phyloP scores from a whole-genome alignment of 2,888 invertebrate genomes.

The Dynastes grantii region DNA sequence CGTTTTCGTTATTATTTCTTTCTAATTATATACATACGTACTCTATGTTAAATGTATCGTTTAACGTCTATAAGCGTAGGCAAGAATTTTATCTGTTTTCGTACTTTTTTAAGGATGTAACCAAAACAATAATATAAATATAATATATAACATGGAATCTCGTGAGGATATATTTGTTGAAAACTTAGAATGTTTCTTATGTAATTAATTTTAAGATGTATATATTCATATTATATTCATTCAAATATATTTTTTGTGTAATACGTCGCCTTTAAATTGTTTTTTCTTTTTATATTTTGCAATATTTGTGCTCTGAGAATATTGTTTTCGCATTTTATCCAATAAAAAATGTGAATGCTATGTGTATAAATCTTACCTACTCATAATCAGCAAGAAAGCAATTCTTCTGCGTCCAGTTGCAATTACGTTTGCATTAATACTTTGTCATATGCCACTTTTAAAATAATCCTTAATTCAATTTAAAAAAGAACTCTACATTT shows the following conservation, averaged over 20 bases:
- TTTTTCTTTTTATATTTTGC: conserved; percentile 16
- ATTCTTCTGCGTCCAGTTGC: too few relatives aligned
- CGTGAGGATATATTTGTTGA: conserved; percentile 40
- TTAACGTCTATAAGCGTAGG: conserved; percentile 23
- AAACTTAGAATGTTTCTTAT: conserved; percentile 37
- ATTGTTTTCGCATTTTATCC: conserved; percentile 8
- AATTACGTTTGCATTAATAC: too few relatives aligned
- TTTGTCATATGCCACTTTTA: too few relatives aligned
- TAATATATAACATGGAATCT: conserved; percentile 41
- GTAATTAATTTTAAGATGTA: conserved; percentile 44
- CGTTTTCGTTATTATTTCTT: conserved; percentile 28
- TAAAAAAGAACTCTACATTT: too few relatives aligned
- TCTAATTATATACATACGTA: conserved; percentile 7
- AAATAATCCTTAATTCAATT: too few relatives aligned
- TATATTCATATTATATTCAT: conserved; percentile 37
- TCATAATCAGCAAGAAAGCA: not conserved
- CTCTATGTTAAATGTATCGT: conserved; percentile 22
- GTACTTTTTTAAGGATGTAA: conserved; percentile 43
- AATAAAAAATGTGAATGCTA: conserved; percentile 26
- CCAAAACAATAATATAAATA: conserved; percentile 16
- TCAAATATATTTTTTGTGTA: conserved; percentile 42
- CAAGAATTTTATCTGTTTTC: conserved; percentile 26
- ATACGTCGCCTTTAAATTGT: conserved; percentile 36
- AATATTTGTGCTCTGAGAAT: conserved; percentile 14
- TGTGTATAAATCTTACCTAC: conserved; percentile 6